A percentile compares a stretch with the other conserved stretches of the same genome.
Conservation (phyloP, 2,888 invertebrate genomes). For the Conistra vaccinii region DNA sequence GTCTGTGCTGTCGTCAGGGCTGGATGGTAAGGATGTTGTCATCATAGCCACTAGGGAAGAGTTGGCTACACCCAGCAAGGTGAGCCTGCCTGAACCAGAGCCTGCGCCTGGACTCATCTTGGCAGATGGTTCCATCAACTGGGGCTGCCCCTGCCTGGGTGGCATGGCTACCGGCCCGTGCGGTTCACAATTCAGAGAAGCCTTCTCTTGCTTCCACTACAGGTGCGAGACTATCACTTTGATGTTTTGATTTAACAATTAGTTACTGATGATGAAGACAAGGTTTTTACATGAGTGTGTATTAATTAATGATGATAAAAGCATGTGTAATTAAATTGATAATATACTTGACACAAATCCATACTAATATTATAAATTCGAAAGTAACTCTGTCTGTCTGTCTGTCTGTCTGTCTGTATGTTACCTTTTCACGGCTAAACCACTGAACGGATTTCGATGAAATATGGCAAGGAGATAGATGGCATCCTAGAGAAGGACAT, state of each 20-base stretch:
- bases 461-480: too few species aligned
- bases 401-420: too few species aligned
- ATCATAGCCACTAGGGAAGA: conserved; percentile 96
- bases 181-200: conserved; percentile 97
- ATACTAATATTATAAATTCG: too few species aligned
- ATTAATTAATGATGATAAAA: background rate
- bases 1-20: conserved; percentile 66
- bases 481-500: too few species aligned
- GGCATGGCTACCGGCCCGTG: conserved; percentile 99
- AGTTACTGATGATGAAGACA: background rate
- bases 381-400: too few species aligned
- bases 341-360: too few species aligned
- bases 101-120: conserved; percentile 95
- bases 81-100: conserved; percentile 93
- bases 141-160: conserved; percentile 99
- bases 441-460: too few species aligned
- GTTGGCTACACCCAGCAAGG: conserved; percentile 93
- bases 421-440: too few species aligned
- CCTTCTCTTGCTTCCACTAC: conserved; percentile 98
- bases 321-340: background rate
- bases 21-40: conserved; percentile 93
- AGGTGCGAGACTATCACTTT: conserved; percentile 80
- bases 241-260: background rate
- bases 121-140: conserved; percentile 97
- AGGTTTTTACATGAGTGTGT: background rate